Evolutionary conservation across 2,113 vertebrate species (phyloP), one percentile per base, ranked within the genome.

Genomic region (Rhinopithecus roxellana): DNA sequence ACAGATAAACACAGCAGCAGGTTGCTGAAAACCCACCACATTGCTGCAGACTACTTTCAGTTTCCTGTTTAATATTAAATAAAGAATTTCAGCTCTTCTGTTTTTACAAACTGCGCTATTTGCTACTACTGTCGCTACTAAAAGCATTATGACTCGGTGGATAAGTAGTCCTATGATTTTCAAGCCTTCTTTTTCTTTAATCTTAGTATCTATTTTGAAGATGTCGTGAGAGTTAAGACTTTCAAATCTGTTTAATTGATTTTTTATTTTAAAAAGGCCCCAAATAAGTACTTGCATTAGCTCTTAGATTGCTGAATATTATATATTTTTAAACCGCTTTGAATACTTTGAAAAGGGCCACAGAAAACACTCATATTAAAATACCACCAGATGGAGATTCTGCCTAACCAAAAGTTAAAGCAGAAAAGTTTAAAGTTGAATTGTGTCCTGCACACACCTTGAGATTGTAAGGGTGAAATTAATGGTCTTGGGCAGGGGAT

Each of bases 21-120:
- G 43, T 82, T 89, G 14, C 17, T 82, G 79, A 90, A 77, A 97
- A 97, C 90, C 81, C 57, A 94, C 9, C 48, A 14, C 5, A 13
- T 90, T 55, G 96, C 96, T 92, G 89, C 92, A 80, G 86, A 74
- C 87, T 32, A 83, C 85, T 96, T 97, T 89, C 95, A 23, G 96
- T 94, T 97, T 91, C 95, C 93, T 97, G 70, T 95, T 98, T 95
- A 95, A 95, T 67, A 5, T 97, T 97, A 98, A 98, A 30, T 67
- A 91, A 80, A 95, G 48, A 88, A 90, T 38, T 97, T 82, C 2
- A 17, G 8, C 35, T 85, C 93, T 84, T 83, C 92, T 95, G 84
- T 94, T 79, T 90, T 75, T 4, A 5, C 0, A 0, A 97, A 88
- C 27, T 0, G 17, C 77, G 38, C 75, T 57, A 3, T 83, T 94